A percentile compares a stretch with the other conserved stretches of the same genome.
Conservation (phyloP, 2,888 invertebrate species). For the Bimastos eiseni region DNA sequence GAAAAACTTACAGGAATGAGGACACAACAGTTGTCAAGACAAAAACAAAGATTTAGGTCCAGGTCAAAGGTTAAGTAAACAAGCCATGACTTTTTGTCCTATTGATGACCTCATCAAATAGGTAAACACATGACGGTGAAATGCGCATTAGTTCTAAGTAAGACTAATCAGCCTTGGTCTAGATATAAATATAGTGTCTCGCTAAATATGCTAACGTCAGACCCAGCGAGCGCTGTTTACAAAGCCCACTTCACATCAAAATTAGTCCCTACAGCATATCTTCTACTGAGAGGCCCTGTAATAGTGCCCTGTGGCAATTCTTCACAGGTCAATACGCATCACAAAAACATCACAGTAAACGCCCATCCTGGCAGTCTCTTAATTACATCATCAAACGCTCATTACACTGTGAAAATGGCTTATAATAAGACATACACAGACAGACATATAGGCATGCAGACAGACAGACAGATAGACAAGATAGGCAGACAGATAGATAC, state of each 20-base stretch:
- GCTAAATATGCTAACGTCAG: background rate
- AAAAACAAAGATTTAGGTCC: background rate
- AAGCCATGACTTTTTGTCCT: background rate
- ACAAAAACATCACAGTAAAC: background rate
- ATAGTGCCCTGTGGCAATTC: too few species aligned
- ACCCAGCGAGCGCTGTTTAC: background rate
- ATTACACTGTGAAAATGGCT: background rate
- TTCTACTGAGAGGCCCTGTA: too few species aligned
- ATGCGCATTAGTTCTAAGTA: background rate
- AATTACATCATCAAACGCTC: background rate
- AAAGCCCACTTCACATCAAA: background rate
- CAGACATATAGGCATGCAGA: too few species aligned
- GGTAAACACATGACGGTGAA: background rate
- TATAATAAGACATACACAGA: too few species aligned
- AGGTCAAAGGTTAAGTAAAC: conserved; percentile 13
- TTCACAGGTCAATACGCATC: too few species aligned
- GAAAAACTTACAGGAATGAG: background rate
- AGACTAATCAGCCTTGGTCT: background rate
- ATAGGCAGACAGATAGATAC: too few species aligned
- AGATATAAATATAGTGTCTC: background rate
- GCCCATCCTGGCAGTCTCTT: background rate
- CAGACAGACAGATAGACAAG: too few species aligned
- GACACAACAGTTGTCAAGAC: background rate
- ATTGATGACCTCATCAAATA: background rate
- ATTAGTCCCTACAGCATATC: too few species aligned